Evolutionary conservation across 2,797 vertebrate genomes (phyloP).

Genomic region (Hemitrygon akajei): DNA sequence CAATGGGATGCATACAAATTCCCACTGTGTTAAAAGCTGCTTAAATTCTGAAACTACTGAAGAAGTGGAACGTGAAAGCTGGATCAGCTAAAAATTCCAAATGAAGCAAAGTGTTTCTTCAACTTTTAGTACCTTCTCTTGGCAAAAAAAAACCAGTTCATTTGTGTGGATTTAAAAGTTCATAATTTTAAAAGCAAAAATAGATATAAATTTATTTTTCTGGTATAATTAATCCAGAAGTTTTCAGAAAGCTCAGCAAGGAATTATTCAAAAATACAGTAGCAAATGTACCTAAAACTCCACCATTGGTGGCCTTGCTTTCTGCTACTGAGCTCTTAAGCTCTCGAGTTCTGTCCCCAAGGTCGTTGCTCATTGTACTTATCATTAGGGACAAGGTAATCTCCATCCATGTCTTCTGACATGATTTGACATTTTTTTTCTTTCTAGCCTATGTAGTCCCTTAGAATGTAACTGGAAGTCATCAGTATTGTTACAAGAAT

Average conservation of each 20-base stretch:
- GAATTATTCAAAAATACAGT: background rate
- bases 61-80: background rate
- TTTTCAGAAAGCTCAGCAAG: background rate
- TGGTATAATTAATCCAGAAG: background rate
- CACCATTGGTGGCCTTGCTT: too few species aligned
- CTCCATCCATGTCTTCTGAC: too few species aligned
- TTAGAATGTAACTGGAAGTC: too few species aligned
- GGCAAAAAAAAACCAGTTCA: too few species aligned
- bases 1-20: background rate
- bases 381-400: too few species aligned
- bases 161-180: background rate
- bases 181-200: background rate
- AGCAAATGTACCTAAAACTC: background rate
- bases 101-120: too few species aligned
- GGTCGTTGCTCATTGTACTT: too few species aligned
- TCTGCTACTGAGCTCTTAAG: too few species aligned
- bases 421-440: too few species aligned
- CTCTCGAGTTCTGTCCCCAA: too few species aligned
- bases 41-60: background rate
- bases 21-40: background rate
- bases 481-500: background rate
- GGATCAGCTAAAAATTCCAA: background rate
- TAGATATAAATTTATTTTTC: background rate
- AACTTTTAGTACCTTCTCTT: too few species aligned
- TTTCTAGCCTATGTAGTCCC: too few species aligned